Evolutionary conservation across 2,888 invertebrate genomes (phyloP).

Genomic region (Oscheius sp.): DNA sequence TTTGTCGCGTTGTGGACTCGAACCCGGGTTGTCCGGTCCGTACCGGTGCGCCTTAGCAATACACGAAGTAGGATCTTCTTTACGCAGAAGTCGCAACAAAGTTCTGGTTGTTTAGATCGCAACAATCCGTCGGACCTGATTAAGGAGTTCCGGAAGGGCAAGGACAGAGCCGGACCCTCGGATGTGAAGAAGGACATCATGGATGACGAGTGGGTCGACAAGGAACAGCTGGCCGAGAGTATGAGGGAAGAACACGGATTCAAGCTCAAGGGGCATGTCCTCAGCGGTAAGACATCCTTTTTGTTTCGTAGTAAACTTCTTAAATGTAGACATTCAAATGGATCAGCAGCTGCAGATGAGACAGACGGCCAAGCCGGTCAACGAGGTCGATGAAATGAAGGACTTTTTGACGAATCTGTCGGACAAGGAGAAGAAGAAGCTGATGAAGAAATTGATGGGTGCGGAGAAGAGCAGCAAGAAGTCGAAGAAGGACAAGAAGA

Average conservation of each 20-base stretch:
- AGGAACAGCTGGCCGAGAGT: constrained; percentile 61
- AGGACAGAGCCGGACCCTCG: constrained; percentile 29
- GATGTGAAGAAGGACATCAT: constrained; percentile 32
- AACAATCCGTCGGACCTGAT: constrained; percentile 72
- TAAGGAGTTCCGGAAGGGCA: constrained; percentile 56
- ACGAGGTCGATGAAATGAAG: constrained; percentile 49
- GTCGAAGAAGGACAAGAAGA: constrained; percentile 40
- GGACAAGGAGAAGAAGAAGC: constrained; percentile 64
- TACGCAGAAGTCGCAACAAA: too few species aligned
- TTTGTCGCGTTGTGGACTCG: too few species aligned
- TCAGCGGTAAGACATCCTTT: constrained; percentile 21
- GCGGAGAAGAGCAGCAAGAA: constrained; percentile 36
- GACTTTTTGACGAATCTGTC: constrained; percentile 59
- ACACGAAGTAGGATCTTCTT: too few species aligned
- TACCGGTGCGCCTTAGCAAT: too few species aligned
- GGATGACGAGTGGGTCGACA: constrained; percentile 60
- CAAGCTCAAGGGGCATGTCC: constrained; percentile 48
- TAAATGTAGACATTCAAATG: constrained; percentile 43
- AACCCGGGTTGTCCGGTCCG: too few species aligned
- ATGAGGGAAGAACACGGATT: constrained; percentile 73
- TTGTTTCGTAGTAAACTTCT: neutral
- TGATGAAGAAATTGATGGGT: constrained; percentile 54
- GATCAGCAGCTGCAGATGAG: constrained; percentile 47
- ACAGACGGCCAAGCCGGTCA: constrained; percentile 42
- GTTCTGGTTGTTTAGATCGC: constrained; percentile 55